phyloP scores from a whole-genome alignment of 2,797 vertebrate species.

The Syncerus caffer region DNA sequence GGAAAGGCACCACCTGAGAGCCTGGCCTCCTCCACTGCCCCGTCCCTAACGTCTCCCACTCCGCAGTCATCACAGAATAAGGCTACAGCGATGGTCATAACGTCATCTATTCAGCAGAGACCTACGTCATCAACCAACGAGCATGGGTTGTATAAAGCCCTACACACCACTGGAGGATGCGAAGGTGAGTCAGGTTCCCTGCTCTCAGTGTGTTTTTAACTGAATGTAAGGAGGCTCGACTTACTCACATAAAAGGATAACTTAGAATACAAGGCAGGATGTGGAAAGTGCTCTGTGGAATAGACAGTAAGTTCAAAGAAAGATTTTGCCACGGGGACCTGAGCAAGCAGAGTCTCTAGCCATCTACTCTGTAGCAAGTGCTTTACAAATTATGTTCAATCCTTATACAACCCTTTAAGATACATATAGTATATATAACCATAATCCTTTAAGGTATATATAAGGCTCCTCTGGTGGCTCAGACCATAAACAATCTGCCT shows the following conservation, averaged over 20 bases:
- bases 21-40: too few species aligned
- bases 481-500: background rate
- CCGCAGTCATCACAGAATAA: background rate
- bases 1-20: background rate
- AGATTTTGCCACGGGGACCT: background rate
- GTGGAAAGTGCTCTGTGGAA: background rate
- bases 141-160: background rate
- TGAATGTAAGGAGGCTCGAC: background rate
- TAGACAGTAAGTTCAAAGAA: background rate
- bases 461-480: background rate
- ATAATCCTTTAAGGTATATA: background rate
- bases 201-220: background rate
- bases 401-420: background rate
- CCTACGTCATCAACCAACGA: background rate
- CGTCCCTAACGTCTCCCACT: background rate
- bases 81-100: background rate
- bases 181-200: background rate
- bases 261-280: background rate
- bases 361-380: background rate
- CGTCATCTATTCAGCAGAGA: background rate
- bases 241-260: background rate
- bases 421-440: background rate
- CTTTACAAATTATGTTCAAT: background rate
- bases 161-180: background rate
- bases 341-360: background rate